Base-by-base conservation (phyloP, 2,888 invertebrate genomes). In the Lumbricus terrestris region DNA sequence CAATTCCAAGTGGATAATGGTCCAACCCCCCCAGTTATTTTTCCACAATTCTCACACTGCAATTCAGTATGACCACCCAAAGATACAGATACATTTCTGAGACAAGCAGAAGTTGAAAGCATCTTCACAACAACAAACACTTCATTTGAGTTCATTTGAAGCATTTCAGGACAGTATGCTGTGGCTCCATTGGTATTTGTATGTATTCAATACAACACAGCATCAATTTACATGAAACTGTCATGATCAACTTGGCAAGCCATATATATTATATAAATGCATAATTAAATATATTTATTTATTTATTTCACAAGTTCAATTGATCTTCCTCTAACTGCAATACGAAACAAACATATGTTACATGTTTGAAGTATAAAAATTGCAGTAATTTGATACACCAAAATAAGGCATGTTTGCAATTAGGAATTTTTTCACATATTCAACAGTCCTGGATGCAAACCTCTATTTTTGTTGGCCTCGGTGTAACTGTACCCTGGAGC, bases 401-500 rank as follows among this genome's bases (percentile, higher is more conserved):
- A 29, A 69, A n/a, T 69, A n/a, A 11, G 69, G 69, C 69, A 69
- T n/a, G n/a, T 69, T 69, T 69, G 69, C 8, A 11, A n/a, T n/a
- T n/a, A n/a, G 8, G 29, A 69, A 4, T 18, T n/a, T 69, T 69
- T n/a, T 69, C n/a, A 5, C 69, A 69, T n/a, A n/a, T 69, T n/a
- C 11, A 69, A n/a, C 69, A n/a, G 69, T n/a, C n/a, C n/a, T 69
- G 88, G 6, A 33, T 38, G 40, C 11, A n/a, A 88, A 92, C 92
- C 92, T 90, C 91, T 92, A 89, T 89, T 91, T 96, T 98, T 98
- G 96, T 99, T 99, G 90, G 98, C 98, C 93, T 98, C 98, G 92
- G 99, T 98, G 96, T 99, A 99, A 40, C 96, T 94, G 95, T 97
- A 99, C 91, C 98, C 99, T 37, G 97, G 88, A 3, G 98, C 98